A percentile compares a stretch with the other conserved stretches of the same genome.
Evolutionary conservation across 2,113 vertebrate species (phyloP).

Genomic region (Barnardius zonarius): DNA sequence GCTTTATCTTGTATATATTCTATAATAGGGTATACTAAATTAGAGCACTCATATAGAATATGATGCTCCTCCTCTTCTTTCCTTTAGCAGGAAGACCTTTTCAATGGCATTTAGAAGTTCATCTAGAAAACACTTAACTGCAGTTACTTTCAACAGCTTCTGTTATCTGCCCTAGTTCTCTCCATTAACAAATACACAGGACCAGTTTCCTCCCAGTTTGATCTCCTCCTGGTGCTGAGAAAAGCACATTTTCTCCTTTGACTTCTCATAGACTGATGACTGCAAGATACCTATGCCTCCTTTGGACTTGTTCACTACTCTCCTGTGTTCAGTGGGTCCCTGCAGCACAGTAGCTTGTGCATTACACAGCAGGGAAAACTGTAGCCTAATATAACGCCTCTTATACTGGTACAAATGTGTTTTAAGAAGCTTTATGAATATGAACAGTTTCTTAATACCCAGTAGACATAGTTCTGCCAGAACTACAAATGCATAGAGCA

Average conservation of each 20-base stretch:
- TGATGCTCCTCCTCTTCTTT: neutral
- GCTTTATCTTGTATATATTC: neutral
- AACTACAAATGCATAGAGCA: neutral
- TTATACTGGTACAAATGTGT: neutral
- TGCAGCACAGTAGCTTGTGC: neutral
- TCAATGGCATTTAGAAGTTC: neutral
- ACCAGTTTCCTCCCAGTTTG: neutral
- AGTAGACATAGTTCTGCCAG: neutral
- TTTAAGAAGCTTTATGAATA: neutral
- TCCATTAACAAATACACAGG: neutral
- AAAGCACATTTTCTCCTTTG: neutral
- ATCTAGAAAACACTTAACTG: neutral
- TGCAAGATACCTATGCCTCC: neutral
- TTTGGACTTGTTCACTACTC: neutral
- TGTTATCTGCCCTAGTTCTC: neutral
- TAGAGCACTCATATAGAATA: neutral
- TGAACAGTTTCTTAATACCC: neutral
- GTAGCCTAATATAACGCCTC: neutral
- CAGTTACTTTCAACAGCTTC: neutral
- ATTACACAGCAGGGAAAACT: neutral
- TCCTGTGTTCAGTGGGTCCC: neutral
- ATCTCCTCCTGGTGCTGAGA: neutral
- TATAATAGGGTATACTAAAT: neutral
- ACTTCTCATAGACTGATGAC: neutral
- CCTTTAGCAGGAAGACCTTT: neutral